Percentiles rank a stretch among this genome's conserved stretches.
Conservation (phyloP, 1,140 invertebrate genomes). For the Drosophila setifemur region DNA sequence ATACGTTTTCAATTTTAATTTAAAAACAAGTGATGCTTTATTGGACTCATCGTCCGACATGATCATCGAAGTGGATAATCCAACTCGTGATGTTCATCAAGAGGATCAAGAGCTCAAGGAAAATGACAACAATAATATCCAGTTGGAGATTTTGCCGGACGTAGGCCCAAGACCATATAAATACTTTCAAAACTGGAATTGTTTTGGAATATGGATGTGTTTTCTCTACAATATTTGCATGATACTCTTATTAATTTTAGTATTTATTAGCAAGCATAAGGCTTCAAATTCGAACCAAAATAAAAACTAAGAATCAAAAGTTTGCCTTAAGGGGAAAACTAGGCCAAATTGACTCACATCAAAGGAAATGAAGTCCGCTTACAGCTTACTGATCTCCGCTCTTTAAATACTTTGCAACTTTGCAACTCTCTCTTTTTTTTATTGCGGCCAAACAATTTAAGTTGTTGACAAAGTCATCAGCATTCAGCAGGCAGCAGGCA, state of each 20-base stretch:
- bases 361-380: neutral
- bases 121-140: neutral
- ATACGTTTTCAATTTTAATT: neutral
- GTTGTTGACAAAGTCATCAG: conserved; percentile 78
- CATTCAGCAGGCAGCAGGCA: conserved; percentile 43
- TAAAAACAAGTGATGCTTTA: neutral
- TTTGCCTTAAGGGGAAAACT: no score
- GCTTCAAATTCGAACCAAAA: no score
- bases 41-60: neutral
- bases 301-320: neutral
- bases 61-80: neutral
- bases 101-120: neutral
- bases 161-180: neutral
- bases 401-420: conserved; percentile 67
- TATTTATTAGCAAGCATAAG: conserved; percentile 14
- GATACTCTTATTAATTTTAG: conserved; percentile 17
- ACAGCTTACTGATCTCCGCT: conserved; percentile 10
- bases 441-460: conserved; percentile 73
- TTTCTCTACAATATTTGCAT: conserved; percentile 46
- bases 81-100: no score
- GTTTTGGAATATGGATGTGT: conserved; percentile 34
- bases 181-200: conserved; percentile 22
- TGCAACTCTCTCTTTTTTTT: conserved; percentile 23
- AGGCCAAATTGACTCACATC: no score
- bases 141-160: neutral